A percentile compares a stretch with the other conserved stretches of the same genome.
Evolutionary conservation across 2,888 invertebrate genomes (phyloP).

Genomic region (Himalopsyche japonica): DNA sequence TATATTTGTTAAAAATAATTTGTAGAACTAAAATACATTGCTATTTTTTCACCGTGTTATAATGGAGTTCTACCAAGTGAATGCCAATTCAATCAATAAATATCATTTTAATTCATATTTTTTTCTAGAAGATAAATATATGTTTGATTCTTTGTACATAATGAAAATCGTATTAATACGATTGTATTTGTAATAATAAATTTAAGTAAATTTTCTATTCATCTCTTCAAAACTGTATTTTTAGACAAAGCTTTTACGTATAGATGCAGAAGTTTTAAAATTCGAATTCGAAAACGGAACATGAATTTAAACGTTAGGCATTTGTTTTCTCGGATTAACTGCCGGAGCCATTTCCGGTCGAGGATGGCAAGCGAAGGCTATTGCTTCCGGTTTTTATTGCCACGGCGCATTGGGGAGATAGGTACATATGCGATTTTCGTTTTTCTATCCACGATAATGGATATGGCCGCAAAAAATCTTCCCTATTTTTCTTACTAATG

Average conservation of each 20-base stretch:
- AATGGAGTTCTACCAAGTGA: too few relatives aligned
- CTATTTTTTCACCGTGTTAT: too few relatives aligned
- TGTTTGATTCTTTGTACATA: too few relatives aligned
- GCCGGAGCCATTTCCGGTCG: conserved; percentile 14
- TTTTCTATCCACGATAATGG: not conserved
- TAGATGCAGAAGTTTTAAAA: not conserved
- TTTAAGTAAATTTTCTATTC: too few relatives aligned
- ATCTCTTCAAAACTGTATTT: not conserved
- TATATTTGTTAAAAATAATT: too few relatives aligned
- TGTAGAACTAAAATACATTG: too few relatives aligned
- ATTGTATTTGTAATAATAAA: too few relatives aligned
- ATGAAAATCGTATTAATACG: too few relatives aligned
- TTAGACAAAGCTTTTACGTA: not conserved
- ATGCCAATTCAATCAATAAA: too few relatives aligned
- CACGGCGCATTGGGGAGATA: not conserved
- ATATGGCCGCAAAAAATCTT: not conserved
- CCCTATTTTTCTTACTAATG: not conserved
- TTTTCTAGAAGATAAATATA: too few relatives aligned
- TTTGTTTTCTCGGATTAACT: conserved; percentile 34
- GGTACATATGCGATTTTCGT: not conserved
- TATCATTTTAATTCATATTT: too few relatives aligned
- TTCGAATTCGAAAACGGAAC: not conserved
- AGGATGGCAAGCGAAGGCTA: conserved; percentile 23
- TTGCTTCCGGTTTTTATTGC: conserved; percentile 25
- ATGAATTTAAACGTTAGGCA: conserved; percentile 3